Percentiles rank a stretch among this genome's conserved stretches.
Evolutionary conservation across 2,888 invertebrate species (phyloP).

Genomic region (Dryomyza anilis): DNA sequence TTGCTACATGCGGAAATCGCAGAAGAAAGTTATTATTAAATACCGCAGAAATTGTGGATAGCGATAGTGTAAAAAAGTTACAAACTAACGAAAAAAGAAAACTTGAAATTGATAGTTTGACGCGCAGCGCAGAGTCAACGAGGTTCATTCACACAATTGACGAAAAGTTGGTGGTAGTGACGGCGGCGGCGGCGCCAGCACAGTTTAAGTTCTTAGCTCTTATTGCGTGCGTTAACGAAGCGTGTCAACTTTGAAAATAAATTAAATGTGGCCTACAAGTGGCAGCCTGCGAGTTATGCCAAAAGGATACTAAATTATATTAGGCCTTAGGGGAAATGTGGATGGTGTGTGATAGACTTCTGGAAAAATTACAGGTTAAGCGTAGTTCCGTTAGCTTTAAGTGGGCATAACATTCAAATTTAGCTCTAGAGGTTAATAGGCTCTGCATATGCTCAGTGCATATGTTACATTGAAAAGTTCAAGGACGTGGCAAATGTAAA

Average conservation of each 20-base stretch:
- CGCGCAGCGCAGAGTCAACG: not conserved
- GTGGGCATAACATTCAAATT: conserved; percentile 20
- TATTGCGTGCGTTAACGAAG: conserved; percentile 41
- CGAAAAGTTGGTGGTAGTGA: conserved; percentile 41
- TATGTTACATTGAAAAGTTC: conserved; percentile 39
- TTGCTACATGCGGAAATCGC: not conserved
- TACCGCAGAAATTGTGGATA: not conserved
- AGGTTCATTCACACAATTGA: conserved; percentile 31
- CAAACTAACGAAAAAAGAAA: conserved; percentile 3
- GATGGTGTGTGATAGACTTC: not conserved
- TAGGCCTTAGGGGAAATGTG: not conserved
- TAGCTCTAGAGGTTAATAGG: conserved; percentile 18
- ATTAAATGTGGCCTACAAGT: too few relatives aligned
- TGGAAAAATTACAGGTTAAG: not conserved
- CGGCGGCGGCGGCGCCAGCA: too few relatives aligned
- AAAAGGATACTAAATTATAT: not conserved
- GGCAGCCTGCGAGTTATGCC: conserved; percentile 37
- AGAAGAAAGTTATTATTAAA: conserved; percentile 12
- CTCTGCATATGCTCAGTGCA: not conserved
- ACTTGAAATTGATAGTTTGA: not conserved
- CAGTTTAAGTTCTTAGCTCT: too few relatives aligned
- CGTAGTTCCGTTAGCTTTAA: conserved; percentile 1
- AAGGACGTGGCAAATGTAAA: conserved; percentile 37
- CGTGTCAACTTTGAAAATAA: conserved; percentile 16
- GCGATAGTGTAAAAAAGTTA: not conserved